These are phyloP conservation scores for Sebastes itinus DNA, from an alignment of 2,797 vertebrate species.

Conservation along the genomic window DNA sequence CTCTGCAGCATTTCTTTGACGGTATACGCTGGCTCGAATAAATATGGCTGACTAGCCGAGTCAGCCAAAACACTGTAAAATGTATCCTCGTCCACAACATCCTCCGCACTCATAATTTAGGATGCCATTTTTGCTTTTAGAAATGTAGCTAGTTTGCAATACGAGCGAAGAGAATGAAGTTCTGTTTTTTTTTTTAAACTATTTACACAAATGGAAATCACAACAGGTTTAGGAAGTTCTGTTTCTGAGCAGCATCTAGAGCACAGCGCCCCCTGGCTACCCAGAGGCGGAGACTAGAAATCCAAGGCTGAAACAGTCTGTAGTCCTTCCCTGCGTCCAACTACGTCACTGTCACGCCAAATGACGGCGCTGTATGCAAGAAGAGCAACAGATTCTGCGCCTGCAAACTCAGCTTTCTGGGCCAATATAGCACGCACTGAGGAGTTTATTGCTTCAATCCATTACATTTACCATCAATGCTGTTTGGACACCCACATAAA, in stretches of 20 bases:
- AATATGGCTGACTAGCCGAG: background rate
- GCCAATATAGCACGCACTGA: background rate
- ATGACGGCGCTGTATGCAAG: background rate
- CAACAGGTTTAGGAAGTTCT: no score
- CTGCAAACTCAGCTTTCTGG: background rate
- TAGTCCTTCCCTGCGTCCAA: background rate
- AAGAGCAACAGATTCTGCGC: background rate
- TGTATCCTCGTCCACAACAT: background rate
- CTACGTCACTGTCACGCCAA: background rate
- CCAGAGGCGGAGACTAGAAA: background rate
- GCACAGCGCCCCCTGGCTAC: no score
- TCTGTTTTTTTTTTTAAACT: no score
- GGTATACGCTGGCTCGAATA: fast-evolving
- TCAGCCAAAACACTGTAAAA: background rate
- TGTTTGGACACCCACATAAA: background rate
- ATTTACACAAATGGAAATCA: no score
- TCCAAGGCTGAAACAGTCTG: fast-evolving
- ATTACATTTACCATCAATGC: background rate
- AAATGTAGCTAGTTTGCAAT: background rate
- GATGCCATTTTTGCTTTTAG: background rate
- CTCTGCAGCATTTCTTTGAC: no score
- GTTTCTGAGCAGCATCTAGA: fast-evolving
- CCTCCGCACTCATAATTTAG: no score
- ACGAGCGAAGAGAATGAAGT: no score
- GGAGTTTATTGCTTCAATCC: background rate